Evolutionary conservation across 2,113 vertebrate genomes (phyloP).

Genomic region (Anas platyrhynchos): DNA sequence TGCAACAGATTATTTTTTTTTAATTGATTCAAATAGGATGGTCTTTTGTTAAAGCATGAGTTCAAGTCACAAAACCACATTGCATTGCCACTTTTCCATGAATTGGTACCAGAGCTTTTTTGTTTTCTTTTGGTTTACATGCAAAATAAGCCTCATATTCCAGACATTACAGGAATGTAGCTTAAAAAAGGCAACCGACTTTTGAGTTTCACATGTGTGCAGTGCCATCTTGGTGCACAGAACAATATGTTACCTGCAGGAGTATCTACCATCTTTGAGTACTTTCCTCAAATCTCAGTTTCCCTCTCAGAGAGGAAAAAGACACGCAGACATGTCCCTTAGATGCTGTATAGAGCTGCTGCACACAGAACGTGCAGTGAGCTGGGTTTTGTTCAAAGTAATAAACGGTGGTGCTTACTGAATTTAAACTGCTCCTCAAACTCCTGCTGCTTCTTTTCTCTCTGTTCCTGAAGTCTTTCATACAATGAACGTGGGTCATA

Average conservation of each 20-base stretch:
- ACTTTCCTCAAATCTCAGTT: neutral
- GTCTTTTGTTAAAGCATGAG: neutral
- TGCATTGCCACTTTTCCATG: neutral
- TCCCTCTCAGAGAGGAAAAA: neutral
- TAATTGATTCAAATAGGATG: neutral
- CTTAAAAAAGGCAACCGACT: neutral
- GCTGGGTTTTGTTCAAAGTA: neutral
- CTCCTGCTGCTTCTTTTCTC: slow-evolving; percentile 97
- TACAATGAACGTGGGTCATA: slow-evolving; percentile 92
- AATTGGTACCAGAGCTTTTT: neutral
- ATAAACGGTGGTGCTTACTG: slow-evolving; percentile 81
- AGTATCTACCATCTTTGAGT: neutral
- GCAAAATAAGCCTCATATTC: neutral
- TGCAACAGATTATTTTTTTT: neutral
- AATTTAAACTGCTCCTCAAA: slow-evolving; percentile 99
- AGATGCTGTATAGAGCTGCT: neutral
- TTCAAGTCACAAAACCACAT: neutral
- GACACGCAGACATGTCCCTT: neutral
- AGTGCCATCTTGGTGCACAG: neutral
- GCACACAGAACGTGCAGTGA: neutral
- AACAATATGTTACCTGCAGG: accelerated
- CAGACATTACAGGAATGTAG: neutral
- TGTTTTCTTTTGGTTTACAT: neutral
- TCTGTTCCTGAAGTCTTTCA: slow-evolving; percentile 95
- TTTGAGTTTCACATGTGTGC: accelerated